Evolutionary conservation across 2,113 vertebrate species (phyloP), one percentile per base, ranked within the genome.

Genomic region (Glaucomys volans): DNA sequence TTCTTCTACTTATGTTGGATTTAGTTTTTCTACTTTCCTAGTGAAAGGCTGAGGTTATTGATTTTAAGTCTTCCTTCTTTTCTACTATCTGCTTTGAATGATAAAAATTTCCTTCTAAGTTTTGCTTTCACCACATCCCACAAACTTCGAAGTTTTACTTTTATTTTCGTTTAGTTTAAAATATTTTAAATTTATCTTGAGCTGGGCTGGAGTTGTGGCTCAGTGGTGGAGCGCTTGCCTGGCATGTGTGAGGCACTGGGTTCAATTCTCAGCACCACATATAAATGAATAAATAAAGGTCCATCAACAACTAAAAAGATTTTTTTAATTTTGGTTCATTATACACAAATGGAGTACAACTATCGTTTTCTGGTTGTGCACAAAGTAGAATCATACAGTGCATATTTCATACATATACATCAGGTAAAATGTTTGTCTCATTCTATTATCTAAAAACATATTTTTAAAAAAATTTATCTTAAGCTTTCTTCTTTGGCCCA

Each of bases 61-160:
- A 67, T 87, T 87, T 85, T 76, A 75, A 89, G 54, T 24, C 66
- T 66, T 77, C 42, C 57, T 62, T 87, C 37, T 77, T 82, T 84
- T 71, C 42, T 77, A 89, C 24, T 75, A 35, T 42, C 9, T 42
- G 35, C n/a, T 86, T 16, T 69, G 30, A 71, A 24, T 93, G 80
- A 6, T 79, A 50, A 17, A 76, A 24, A 71, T 54, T 76, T 76
- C 18, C 40, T 69, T 26, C 28, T 82, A 54, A 83, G 22, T 59
- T 79, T 28, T 44, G 32, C 52, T 59, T 91, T 71, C 20, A 35
- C 52, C 64, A 57, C n/a, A 40, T 37, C 20, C 54, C 18, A 62
- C 9, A n/a, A 85, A 62, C 47, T 69, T 54, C 57, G 4, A 52
- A 40, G 47, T 44, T 83, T 66, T 42, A 76, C 16, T 62, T 72